Evolutionary conservation across 2,888 invertebrate genomes (phyloP), one percentile per base, ranked within the genome.

Genomic region (Acanthosepion esculentum): DNA sequence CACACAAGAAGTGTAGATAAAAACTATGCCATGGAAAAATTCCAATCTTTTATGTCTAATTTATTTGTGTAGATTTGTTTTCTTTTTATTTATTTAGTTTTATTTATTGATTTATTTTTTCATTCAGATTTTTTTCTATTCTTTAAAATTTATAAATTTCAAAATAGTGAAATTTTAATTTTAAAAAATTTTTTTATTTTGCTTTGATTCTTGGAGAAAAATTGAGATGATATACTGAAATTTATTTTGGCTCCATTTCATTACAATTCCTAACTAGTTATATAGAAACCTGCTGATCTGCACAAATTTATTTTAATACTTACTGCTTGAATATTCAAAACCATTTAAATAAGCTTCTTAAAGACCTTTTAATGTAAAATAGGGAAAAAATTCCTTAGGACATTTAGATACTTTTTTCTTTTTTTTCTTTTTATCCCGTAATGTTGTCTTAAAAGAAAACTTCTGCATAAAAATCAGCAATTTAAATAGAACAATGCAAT

Each of bases 221-320:
- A 78, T 78, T 78, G 78, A 78, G 78, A 12, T 78, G 78, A 33
- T 15, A 33, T 78, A n/a, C 78, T n/a, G 78, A 33, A 78, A 78
- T 15, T 78, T 78, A n/a, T 78, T 78, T 33, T 15, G 78, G 33
- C n/a, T 78, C n/a, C 78, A 78, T 78, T 78, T 78, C 78, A 78
- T 59, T 23, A 59, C 59, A 23, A 59, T 59, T 59, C 23, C 59
- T 59, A 12, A 78, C n/a, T 33, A 78, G 78, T 78, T 78, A 78
- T 78, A 78, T 78, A n/a, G n/a, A 78, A n/a, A 78, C 78, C n/a
- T 78, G 78, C 78, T 78, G 78, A 78, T 78, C n/a, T 78, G 78
- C n/a, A 33, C 33, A n/a, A n/a, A 78, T n/a, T 78, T 64, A 64
- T 64, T 64, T 64, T 78, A n/a, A n/a, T 78, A 29, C 18, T 59